Evolutionary conservation across 2,888 invertebrate genomes (phyloP), one percentile per base, ranked within the genome.

Genomic region (Polymixis lichenea): DNA sequence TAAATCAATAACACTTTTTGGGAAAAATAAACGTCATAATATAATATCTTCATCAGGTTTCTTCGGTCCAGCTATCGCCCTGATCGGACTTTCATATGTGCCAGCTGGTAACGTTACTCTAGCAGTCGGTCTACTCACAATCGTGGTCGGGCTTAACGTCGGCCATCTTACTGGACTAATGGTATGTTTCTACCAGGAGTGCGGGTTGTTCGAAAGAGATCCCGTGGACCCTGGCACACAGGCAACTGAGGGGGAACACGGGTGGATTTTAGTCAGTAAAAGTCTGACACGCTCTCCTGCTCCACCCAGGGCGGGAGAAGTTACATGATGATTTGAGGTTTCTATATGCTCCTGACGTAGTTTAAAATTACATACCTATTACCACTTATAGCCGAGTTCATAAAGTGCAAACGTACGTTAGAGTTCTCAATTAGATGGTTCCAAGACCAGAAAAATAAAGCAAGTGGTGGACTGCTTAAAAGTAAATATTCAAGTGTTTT

Each of bases 131-230:
- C 90, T 98, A 17, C 95, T 98, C 0, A 97, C 98, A 0, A 83
- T 97, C 1, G 97, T 98, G 0, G 98, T 98, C 0, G 97, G 98
- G 0, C 95, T 98, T 17, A 98, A 98, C 88, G 97, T 98, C 2
- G 97, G 97, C 19, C 97, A 97, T 58, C 97, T 97, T 83, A 97
- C 97, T 77, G 98, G 98, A 22, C 98, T 97, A 89, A 97, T 98
- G 93, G 97, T 97, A 85, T 60, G 72, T 2, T 73, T 25, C n/a
- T n/a, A n/a, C n/a, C n/a, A n/a, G n/a, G n/a, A n/a, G n/a, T n/a
- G n/a, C n/a, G n/a, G n/a, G n/a, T n/a, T n/a, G n/a, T n/a, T n/a
- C n/a, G n/a, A n/a, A n/a, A n/a, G n/a, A n/a, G n/a, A n/a, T n/a
- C n/a, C n/a, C n/a, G n/a, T n/a, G n/a, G n/a, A n/a, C n/a, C n/a